A percentile compares a stretch with the other conserved stretches of the same genome.
phyloP scores from a whole-genome alignment of 2,888 invertebrate species.

The Drosophila peninsularis region DNA sequence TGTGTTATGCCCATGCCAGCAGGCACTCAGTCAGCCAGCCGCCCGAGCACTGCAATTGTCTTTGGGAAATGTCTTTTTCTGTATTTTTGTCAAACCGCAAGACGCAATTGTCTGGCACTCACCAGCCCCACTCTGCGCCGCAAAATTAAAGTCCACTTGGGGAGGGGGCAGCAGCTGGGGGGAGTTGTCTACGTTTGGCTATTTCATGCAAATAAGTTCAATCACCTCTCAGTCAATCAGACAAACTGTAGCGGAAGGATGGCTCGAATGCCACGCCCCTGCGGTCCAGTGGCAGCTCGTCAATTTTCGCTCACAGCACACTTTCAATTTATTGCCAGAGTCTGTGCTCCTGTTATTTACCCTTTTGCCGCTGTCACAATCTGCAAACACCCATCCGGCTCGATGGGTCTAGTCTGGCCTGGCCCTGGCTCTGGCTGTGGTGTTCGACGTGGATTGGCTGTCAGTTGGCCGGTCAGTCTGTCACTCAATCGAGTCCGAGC shows the following conservation, averaged over 20 bases:
- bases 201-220: constrained; percentile 79
- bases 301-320: constrained; percentile 71
- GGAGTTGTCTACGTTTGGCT: constrained; percentile 45
- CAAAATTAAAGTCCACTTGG: constrained; percentile 60
- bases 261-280: constrained; percentile 14
- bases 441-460: constrained; percentile 46
- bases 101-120: constrained; percentile 60
- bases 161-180: constrained; percentile 6
- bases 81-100: constrained; percentile 66
- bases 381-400: constrained; percentile 72
- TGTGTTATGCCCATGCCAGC: constrained; percentile 55
- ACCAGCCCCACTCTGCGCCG: background rate
- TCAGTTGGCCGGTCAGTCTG: constrained; percentile 64
- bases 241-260: constrained; percentile 54
- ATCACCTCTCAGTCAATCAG: constrained; percentile 73
- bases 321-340: constrained; percentile 74
- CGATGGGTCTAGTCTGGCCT: constrained; percentile 45
- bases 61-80: constrained; percentile 48
- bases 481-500: constrained; percentile 63
- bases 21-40: background rate
- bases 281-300: constrained; percentile 57
- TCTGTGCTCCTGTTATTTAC: constrained; percentile 62
- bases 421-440: background rate
- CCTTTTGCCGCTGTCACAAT: constrained; percentile 77
- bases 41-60: constrained; percentile 53